Evolutionary conservation across 2,888 invertebrate species (phyloP).

Genomic region (Hirtodrosophila duncani): DNA sequence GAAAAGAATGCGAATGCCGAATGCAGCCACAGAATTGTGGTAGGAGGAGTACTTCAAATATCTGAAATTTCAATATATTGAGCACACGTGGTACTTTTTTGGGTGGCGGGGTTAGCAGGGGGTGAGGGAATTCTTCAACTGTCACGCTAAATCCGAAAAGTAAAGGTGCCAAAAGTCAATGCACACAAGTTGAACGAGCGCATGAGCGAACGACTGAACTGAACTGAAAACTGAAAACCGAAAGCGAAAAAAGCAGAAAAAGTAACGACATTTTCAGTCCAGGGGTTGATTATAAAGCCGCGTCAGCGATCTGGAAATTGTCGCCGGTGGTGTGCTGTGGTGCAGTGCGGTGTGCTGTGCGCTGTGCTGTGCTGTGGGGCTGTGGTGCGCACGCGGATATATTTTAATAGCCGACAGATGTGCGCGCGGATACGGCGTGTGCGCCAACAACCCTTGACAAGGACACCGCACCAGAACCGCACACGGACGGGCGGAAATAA

Average conservation of each 20-base stretch:
- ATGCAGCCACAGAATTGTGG: too few relatives aligned
- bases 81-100: slow-evolving; percentile 54
- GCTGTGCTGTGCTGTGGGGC: slow-evolving; percentile 27
- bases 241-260: slow-evolving; percentile 24
- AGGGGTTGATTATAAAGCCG: slow-evolving; percentile 40
- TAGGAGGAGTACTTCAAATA: slow-evolving; percentile 17
- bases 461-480: slow-evolving; percentile 30
- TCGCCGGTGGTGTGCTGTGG: slow-evolving; percentile 40
- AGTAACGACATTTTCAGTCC: slow-evolving; percentile 52
- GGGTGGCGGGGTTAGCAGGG: too few relatives aligned
- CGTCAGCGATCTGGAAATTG: slow-evolving; percentile 57
- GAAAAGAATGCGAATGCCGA: slow-evolving; percentile 16
- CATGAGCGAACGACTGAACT: too few relatives aligned
- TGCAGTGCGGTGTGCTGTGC: slow-evolving; percentile 23
- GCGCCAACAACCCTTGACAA: slow-evolving; percentile 66
- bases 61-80: slow-evolving; percentile 46
- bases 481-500: slow-evolving; percentile 49
- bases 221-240: too few relatives aligned
- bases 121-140: too few relatives aligned
- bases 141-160: too few relatives aligned
- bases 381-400: slow-evolving; percentile 58
- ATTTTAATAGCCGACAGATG: slow-evolving; percentile 76
- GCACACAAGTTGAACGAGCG: too few relatives aligned
- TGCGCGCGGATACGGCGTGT: slow-evolving; percentile 50
- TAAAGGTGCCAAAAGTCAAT: too few relatives aligned